These are phyloP conservation scores for Zygaena filipendulae DNA, from an alignment of 2,888 invertebrate genomes.

Conservation along the genomic window DNA sequence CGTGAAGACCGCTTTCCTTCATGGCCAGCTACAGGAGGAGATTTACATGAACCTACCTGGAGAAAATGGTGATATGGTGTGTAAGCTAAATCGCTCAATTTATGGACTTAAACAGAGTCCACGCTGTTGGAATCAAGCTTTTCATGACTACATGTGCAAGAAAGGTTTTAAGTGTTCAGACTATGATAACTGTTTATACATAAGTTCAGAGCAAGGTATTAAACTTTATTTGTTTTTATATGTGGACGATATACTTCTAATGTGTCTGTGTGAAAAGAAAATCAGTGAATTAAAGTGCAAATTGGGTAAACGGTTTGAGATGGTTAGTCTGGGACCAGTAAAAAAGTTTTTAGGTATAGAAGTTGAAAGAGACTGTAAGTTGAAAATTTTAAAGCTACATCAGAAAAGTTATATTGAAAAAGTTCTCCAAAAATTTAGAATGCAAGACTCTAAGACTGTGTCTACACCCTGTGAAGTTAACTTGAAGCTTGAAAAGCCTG, in stretches of 20 bases:
- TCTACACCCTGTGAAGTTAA: no score
- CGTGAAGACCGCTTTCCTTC: conserved; percentile 4
- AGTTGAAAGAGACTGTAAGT: no score
- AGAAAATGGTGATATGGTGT: conserved; percentile 3
- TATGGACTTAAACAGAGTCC: conserved; percentile 5
- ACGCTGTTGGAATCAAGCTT: conserved; percentile 1
- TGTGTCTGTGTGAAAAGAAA: no score
- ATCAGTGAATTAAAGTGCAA: no score
- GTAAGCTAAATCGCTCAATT: conserved; percentile 6
- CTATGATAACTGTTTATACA: neutral
- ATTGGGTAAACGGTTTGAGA: no score
- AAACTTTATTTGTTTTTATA: neutral
- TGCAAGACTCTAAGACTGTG: no score
- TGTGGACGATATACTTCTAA: neutral
- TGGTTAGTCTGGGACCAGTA: no score
- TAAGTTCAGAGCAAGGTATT: neutral
- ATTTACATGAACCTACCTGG: conserved; percentile 4
- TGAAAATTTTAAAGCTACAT: no score
- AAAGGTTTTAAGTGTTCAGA: neutral
- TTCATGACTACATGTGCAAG: neutral
- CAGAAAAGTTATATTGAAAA: no score
- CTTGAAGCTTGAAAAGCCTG: no score
- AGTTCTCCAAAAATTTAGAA: no score
- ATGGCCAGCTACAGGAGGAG: conserved; percentile 3
- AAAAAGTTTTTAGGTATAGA: no score